These are phyloP conservation scores for Polyploca ridens DNA, from an alignment of 2,888 invertebrate genomes.

Conservation along the genomic window DNA sequence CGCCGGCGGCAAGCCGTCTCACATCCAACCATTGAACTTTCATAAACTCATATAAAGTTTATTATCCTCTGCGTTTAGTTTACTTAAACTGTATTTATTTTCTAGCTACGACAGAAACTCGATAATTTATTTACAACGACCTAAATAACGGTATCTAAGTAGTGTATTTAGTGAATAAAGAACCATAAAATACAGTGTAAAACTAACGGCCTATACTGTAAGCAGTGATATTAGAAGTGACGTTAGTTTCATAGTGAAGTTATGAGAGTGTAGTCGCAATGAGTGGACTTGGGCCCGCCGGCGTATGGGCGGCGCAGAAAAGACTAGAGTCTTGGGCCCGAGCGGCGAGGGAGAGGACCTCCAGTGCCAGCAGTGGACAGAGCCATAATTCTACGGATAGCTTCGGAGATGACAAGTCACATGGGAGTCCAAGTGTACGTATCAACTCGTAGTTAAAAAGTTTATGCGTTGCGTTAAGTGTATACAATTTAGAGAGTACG, in stretches of 20 bases:
- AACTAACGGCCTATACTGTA: slow-evolving; percentile 6
- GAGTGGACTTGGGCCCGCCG: slow-evolving; percentile 89
- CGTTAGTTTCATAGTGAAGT: slow-evolving; percentile 32
- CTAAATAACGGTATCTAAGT: not conserved
- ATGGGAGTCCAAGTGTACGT: slow-evolving; percentile 75
- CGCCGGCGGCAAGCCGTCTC: slow-evolving; percentile 13
- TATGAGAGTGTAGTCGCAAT: slow-evolving; percentile 61
- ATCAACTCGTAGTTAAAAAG: slow-evolving; percentile 14
- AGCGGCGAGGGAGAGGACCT: slow-evolving; percentile 88
- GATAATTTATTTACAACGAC: not conserved
- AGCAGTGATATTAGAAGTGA: not conserved
- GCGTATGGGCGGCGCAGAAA: slow-evolving; percentile 91
- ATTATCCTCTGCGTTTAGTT: not conserved
- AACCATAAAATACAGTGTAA: not conserved
- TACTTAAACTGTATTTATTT: not conserved
- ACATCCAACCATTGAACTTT: not conserved
- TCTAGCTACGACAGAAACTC: not conserved
- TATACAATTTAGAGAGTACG: no score
- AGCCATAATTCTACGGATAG: slow-evolving; percentile 83
- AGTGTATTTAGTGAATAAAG: not conserved
- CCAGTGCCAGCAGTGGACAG: slow-evolving; percentile 82
- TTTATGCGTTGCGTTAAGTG: no score
- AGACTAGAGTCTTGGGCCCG: slow-evolving; percentile 91
- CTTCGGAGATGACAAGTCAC: slow-evolving; percentile 79
- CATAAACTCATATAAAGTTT: not conserved